Evolutionary conservation across 2,797 vertebrate species (phyloP).

Genomic region (Enteromius mattozi): DNA sequence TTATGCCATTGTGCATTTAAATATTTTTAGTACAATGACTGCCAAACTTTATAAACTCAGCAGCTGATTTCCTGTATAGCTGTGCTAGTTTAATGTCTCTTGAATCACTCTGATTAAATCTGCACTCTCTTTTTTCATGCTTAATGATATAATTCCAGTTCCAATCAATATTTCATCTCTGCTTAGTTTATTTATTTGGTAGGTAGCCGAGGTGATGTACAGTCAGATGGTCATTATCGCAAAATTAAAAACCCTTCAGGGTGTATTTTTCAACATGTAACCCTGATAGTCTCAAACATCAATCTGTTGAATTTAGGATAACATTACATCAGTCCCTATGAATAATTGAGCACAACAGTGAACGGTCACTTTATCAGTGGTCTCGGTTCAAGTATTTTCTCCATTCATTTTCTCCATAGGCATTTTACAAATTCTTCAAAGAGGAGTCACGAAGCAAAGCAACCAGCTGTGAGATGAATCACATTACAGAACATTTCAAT

Average conservation of each 20-base stretch:
- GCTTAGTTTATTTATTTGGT: constrained; percentile 27
- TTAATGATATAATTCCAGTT: constrained; percentile 9
- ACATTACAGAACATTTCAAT: neutral
- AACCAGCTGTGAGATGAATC: constrained; percentile 25
- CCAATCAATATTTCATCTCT: constrained; percentile 15
- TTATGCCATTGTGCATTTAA: neutral
- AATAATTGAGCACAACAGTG: constrained; percentile 9
- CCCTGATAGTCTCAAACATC: constrained; percentile 8
- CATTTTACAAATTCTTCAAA: neutral
- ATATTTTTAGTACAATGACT: neutral
- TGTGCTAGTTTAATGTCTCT: neutral
- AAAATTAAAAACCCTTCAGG: constrained; percentile 21
- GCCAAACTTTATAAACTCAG: neutral
- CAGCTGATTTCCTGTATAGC: neutral
- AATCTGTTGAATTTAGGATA: constrained; percentile 22
- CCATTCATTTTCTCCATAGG: constrained; percentile 9
- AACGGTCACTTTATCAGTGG: constrained; percentile 4
- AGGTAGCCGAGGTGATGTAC: constrained; percentile 3
- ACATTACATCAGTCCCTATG: constrained; percentile 29
- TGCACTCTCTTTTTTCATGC: neutral
- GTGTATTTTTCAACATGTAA: constrained; percentile 17
- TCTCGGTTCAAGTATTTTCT: neutral
- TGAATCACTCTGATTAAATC: neutral
- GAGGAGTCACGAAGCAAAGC: neutral
- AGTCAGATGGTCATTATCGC: neutral